Base-by-base conservation (phyloP, 2,888 invertebrate species). In the Lasius fuliginosus region DNA sequence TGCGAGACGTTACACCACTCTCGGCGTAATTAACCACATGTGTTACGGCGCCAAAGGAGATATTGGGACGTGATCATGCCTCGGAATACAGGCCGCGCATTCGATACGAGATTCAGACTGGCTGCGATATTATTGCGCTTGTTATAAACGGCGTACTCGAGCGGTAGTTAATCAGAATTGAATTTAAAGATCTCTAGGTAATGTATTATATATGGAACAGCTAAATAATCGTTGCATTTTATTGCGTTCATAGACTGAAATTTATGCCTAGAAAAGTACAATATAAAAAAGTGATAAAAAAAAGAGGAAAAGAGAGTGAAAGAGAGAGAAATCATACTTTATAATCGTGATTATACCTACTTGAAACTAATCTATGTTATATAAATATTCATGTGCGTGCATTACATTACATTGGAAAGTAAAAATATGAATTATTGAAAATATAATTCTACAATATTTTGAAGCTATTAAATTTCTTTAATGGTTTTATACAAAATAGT, bases 111-210 rank as follows among this genome's bases (percentile, higher is more conserved):
- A 84, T 87, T 69, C 85, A 76, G 68, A n/a, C 46, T 15, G 27
- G 84, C 64, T 60, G 84, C 83, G 42, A 83, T 74, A 84, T 88
- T 87, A 86, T 82, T 76, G 67, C 85, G 56, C 67, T 75, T 84
- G 82, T 81, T 83, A 87, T 84, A 89, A 88, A 88, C 86, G 86
- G 67, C 74, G 71, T 79, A 82, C 89, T 88, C 85, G 82, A 88
- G 88, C 86, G 79, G 82, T 86, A 84, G 84, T 91, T 92, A 90
- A 92, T 90, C 87, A 85, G 85, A 53, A 53, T 83, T 89, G 88
- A 83, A 90, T 90, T 88, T 86, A 90, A 88, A 91, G 86, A 86
- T 85, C 85, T 83, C 86, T 36, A 62, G 85, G 81, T 86, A 58
- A 68, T 84, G 82, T 77, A 60, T 75, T 68, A n/a, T 8, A 53